Percentiles rank a stretch among this genome's conserved stretches.
Conservation (phyloP, 2,888 invertebrate genomes). For the Pristionchus arcanus region DNA sequence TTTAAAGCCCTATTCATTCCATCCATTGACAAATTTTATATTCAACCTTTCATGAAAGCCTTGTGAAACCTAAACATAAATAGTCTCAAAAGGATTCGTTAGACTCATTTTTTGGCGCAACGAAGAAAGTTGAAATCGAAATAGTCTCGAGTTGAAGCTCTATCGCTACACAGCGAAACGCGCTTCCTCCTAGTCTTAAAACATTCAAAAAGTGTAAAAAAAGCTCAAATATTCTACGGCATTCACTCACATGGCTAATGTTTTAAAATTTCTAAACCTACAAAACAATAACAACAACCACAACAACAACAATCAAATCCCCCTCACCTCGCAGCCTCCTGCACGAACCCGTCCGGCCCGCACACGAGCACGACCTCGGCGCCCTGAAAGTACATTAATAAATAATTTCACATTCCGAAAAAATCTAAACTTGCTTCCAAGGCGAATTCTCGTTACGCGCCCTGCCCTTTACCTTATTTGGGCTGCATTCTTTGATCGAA, state of each 20-base stretch:
- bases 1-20: no score
- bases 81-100: neutral
- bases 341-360: conserved; percentile 56
- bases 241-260: no score
- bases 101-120: no score
- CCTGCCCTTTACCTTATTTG: no score
- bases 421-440: neutral
- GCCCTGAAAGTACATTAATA: neutral
- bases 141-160: no score
- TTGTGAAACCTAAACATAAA: neutral
- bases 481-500: no score
- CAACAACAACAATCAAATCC: neutral
- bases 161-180: no score
- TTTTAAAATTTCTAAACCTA: neutral
- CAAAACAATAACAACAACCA: neutral
- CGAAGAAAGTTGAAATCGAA: no score
- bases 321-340: conserved; percentile 38
- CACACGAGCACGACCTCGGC: conserved; percentile 53
- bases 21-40: neutral
- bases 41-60: neutral
- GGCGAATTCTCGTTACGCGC: no score
- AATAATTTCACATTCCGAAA: neutral
- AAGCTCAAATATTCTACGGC: no score
- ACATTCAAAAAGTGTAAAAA: no score
- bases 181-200: no score